Conservation (phyloP, 37 sponge, comb jelly and placozoan genomes). For the Beroe ovata region DNA sequence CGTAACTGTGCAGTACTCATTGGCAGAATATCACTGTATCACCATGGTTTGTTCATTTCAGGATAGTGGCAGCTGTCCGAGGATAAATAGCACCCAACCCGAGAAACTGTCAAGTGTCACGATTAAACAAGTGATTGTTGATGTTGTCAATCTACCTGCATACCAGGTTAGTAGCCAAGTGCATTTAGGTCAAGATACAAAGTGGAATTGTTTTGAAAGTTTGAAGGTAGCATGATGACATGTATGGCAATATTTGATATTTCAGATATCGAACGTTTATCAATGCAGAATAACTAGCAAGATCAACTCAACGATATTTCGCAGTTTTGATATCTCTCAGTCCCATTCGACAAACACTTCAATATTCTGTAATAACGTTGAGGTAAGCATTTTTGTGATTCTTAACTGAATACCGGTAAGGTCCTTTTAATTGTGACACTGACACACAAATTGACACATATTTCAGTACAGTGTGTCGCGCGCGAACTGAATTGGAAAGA, state of each 20-base stretch:
- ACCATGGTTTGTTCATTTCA: too few species aligned
- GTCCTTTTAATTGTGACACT: too few species aligned
- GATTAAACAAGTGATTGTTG: slow-evolving; percentile 1
- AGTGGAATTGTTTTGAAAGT: too few species aligned
- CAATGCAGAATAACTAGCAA: slow-evolving; percentile 23
- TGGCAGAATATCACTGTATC: too few species aligned
- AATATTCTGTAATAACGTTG: slow-evolving; percentile 3
- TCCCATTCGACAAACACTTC: neutral
- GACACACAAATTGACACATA: too few species aligned
- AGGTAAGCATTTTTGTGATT: slow-evolving; percentile 41
- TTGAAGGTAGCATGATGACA: too few species aligned
- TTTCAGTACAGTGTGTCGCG: too few species aligned
- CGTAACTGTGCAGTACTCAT: too few species aligned
- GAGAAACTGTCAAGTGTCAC: slow-evolving; percentile 6
- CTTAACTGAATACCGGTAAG: too few species aligned
- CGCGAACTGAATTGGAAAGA: neutral
- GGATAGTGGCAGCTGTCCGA: neutral
- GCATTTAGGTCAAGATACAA: too few species aligned
- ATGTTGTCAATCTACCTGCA: neutral
- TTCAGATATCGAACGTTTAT: slow-evolving; percentile 1
- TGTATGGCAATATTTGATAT: neutral
- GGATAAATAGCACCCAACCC: neutral
- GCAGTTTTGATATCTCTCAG: neutral
- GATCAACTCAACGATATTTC: neutral
- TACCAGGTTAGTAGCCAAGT: too few species aligned